Conservation (phyloP, 2,113 vertebrate species). For the Cinclus mexicanus region DNA sequence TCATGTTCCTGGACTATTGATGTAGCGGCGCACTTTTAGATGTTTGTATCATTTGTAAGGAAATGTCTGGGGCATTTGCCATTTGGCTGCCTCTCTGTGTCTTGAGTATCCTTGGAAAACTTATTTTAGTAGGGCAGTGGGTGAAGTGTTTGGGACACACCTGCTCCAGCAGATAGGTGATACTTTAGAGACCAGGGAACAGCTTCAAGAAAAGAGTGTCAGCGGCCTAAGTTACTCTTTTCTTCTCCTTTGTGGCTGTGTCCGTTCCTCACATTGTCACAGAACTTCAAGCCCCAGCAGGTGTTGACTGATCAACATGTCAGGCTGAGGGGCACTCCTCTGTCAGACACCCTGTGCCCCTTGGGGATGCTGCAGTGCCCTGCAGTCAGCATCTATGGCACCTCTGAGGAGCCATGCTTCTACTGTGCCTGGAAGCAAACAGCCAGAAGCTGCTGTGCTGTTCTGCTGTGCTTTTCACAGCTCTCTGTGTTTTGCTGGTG, state of each 20-base stretch:
- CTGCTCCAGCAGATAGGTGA: neutral
- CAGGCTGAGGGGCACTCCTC: neutral
- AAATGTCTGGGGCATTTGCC: neutral
- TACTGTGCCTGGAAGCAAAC: neutral
- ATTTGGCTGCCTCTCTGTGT: neutral
- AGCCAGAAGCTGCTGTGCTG: neutral
- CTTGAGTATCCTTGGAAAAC: neutral
- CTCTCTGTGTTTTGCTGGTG: neutral
- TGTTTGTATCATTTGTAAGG: neutral
- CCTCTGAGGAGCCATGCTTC: neutral
- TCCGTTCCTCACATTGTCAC: neutral
- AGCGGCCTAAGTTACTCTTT: neutral
- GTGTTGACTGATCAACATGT: neutral
- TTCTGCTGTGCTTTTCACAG: neutral
- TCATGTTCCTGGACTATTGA: neutral
- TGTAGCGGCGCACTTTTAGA: neutral
- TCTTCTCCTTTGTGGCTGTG: neutral
- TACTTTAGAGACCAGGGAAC: neutral
- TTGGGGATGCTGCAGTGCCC: neutral
- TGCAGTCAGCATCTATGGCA: neutral
- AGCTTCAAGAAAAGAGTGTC: neutral
- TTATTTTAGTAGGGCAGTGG: neutral
- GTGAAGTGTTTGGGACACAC: neutral
- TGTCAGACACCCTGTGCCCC: fast-evolving
- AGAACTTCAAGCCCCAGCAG: neutral